Base-by-base conservation (phyloP, 2,888 invertebrate genomes). In the Halictus quadricinctus region DNA sequence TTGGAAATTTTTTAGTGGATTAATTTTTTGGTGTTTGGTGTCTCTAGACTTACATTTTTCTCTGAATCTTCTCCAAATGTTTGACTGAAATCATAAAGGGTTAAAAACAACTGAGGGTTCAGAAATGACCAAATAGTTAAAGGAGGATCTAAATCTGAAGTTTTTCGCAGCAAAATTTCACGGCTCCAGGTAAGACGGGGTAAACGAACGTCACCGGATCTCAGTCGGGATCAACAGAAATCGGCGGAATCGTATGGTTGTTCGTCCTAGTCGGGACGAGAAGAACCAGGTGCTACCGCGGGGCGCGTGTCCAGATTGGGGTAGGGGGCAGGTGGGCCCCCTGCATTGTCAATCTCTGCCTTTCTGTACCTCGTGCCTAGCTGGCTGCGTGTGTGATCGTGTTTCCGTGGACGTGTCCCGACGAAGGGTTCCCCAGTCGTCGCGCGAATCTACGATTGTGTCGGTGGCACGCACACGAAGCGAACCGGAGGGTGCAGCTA, bases 281-380 rank as follows among this genome's bases (percentile, higher is more conserved):
- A 83, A 88, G 90, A 89, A 91, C 93, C 93, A 93, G 93, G 93
- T 93, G 94, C 92, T 91, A 89, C 87, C 88, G 88, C 90, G 88
- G 92, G 94, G 94, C 94, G 94, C 94, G 94, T 94, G 94, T 94
- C 94, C 92, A 92, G 91, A 90, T 90, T 92, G 90, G 90, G 92
- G 92, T 89, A 91, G 93, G 92, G 93, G 94, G 94, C 94, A 94
- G 94, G 94, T 94, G 94, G 93, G 94, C 94, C 94, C 94, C 94
- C 94, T 93, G 94, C 93, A 94, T 94, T 94, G 94, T 94, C 94
- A 94, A 94, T 94, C 94, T 94, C 93, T 92, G 92, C 92, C 91
- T 93, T 92, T 93, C 92, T 92, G 89, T 91, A 90, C 89, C 88
- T 85, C 88, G 89, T 91, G 91, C 89, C 81, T 83, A 85, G 73